Evolutionary conservation across 1,140 invertebrate genomes (phyloP), one percentile per base, ranked within the genome.

Genomic region (Sitobion miscanthi): DNA sequence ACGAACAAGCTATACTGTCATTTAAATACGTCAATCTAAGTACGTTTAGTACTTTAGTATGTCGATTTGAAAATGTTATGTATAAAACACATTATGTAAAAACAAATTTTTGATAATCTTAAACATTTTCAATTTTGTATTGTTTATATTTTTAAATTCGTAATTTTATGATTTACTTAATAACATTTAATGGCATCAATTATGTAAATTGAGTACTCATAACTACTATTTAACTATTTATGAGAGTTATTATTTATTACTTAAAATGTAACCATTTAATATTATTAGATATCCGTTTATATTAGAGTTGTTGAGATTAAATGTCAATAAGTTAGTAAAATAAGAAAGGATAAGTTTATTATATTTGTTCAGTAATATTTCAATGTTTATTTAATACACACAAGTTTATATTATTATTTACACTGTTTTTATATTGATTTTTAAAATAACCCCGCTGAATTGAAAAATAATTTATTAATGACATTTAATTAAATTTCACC

Each of bases 361-460:
- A 45, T 57, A 62, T 91, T 91, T 77, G 90, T 82, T 82, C 42
- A 47, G 6, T 82, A 11, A 82, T 82, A 17, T 91, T 91, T 91
- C 90, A 42, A 91, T 91, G 42, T 91, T 77, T 91, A 69, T 91
- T 82, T 77, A 82, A 82, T 77, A 77, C 86, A 82, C 47, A 77
- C 8, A 49, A 77, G 38, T 91, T 91, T 69, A 91, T 69, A 47
- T 30, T 69, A 47, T 30, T 77, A 45, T 62, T 23, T 38, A 90
- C 38, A 25, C 25, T 42, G n/a, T 90, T 23, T 57, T 90, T 21
- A n/a, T 38, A 38, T 83, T 83, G 25, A 49, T 87, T 49, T 87
- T 14, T 87, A 49, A 47, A 49, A 47, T n/a, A 49, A 86, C 3
- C 23, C 4, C 23, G 9, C 25, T 86, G 23, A 17, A 21, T 82